Base-by-base conservation (phyloP, 1,140 invertebrate species). In the Goniozus legneri region DNA sequence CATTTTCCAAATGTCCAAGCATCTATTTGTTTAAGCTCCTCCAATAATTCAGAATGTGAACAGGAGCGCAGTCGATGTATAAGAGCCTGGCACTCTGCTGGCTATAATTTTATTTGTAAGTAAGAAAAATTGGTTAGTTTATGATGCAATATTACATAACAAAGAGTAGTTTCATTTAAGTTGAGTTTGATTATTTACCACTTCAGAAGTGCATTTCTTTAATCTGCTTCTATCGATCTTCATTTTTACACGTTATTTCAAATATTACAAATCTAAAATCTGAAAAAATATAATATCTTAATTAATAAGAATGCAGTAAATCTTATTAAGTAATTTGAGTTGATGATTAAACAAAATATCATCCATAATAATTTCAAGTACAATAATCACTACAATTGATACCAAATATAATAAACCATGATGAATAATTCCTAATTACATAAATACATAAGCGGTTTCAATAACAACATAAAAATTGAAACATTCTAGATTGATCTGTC, bases 1-100 rank as follows among this genome's bases (percentile, higher is more conserved):
- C 90, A 93, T 80, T 94, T 94, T 44, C 91, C 90, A 74, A 86
- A 92, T 22, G 88, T 90, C 91, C 91, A 94, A 21, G 86, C 83
- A 60, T 89, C 88, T 51, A 92, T 84, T 48, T 83, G 82, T 51
- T 83, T 83, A 18, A 94, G 66, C 67, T 89, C 88, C 43, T 81
- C 78, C 1, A 88, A 69, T 22, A 93, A 72, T 66, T 90, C 87
- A 48, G 82, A 75, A 51, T 85, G 79, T 32, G 81, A 82, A 64
- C 87, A 89, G 49, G 78, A 80, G 63, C 86, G 84, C 18, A 93
- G 65, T 63, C 84, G 84, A 54, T 89, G 88, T 60, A 93, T 93
- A 7, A 93, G 73, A 52, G 80, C 79, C 65, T 86, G 84, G 71
- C 90, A 93, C 77, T 93, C 91, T 41, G 82, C 76, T 64, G 91